Percentiles rank a stretch among this genome's conserved stretches.
Evolutionary conservation across 2,113 vertebrate genomes (phyloP).

Genomic region (Paramisgurnus dabryanus): DNA sequence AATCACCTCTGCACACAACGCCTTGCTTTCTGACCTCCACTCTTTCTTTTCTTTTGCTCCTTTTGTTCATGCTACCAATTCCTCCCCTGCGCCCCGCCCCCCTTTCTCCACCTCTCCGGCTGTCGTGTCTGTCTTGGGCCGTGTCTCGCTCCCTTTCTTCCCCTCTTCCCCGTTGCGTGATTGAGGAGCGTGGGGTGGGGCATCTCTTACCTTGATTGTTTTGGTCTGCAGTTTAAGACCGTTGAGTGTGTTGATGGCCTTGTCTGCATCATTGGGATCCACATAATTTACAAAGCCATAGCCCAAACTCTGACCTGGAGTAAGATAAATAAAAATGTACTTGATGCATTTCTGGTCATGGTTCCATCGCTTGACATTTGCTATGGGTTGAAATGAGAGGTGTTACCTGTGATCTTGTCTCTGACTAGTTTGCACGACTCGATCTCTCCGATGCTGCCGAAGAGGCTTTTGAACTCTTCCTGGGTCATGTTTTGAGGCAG

Average conservation of each 20-base stretch:
- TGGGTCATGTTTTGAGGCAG: conserved; percentile 98
- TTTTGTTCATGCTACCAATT: conserved; percentile 61
- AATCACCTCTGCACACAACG: conserved; percentile 76
- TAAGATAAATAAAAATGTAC: conserved; percentile 18
- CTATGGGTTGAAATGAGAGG: not conserved
- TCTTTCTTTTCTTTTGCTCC: conserved; percentile 59
- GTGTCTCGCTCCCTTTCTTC: conserved; percentile 58
- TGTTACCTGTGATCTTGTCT: conserved; percentile 91
- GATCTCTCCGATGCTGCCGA: conserved; percentile 94
- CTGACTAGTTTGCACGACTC: conserved; percentile 95
- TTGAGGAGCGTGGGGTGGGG: not conserved
- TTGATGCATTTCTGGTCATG: not conserved
- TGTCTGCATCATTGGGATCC: conserved; percentile 93
- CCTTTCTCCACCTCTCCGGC: conserved; percentile 65
- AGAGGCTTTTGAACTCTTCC: conserved; percentile 95
- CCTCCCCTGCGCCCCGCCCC: conserved; percentile 64
- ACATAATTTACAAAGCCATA: conserved; percentile 97
- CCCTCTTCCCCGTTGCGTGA: conserved; percentile 29
- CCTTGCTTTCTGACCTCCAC: conserved; percentile 81
- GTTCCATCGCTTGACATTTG: too few species aligned
- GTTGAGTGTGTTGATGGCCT: conserved; percentile 96
- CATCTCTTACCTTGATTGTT: conserved; percentile 90
- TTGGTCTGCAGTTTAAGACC: conserved; percentile 96
- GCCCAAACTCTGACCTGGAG: conserved; percentile 91
- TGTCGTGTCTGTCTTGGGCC: conserved; percentile 59